Percentiles rank a stretch among this genome's conserved stretches.
Evolutionary conservation across 2,113 vertebrate species (phyloP).

Genomic region (Gracilinanus agilis): DNA sequence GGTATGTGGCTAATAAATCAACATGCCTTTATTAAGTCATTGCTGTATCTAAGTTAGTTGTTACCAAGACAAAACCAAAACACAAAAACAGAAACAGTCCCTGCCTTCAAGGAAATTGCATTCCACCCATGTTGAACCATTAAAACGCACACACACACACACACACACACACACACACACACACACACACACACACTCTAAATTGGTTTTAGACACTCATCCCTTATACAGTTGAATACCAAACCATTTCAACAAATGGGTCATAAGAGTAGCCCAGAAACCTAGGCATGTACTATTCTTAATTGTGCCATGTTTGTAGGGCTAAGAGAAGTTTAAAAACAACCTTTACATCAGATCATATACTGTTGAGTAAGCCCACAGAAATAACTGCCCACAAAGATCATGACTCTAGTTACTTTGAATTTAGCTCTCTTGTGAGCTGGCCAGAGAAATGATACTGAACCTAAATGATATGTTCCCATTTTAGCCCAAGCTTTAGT

Average conservation of each 20-base stretch:
- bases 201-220: conserved; percentile 34
- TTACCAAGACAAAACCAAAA: not conserved
- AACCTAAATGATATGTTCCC: conserved; percentile 73
- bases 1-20: not conserved
- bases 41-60: not conserved
- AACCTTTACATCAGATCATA: conserved; percentile 48
- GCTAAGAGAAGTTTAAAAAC: conserved; percentile 20
- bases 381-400: not conserved
- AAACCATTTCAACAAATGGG: conserved; percentile 63
- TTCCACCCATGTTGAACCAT: not conserved
- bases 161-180: not conserved
- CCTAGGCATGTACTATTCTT: conserved; percentile 13
- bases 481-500: conserved; percentile 78
- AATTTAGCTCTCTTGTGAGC: conserved; percentile 56
- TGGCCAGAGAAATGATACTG: conserved; percentile 74
- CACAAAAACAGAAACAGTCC: not conserved
- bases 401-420: conserved; percentile 1
- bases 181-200: too few relatives aligned
- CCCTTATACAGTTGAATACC: conserved; percentile 46
- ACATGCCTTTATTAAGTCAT: not conserved
- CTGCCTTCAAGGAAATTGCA: not conserved
- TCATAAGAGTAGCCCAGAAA: conserved; percentile 39
- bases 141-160: not conserved
- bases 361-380: conserved; percentile 27
- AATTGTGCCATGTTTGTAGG: conserved; percentile 22